phyloP scores from a whole-genome alignment of 2,888 invertebrate species.

The Sisyra terminalis region DNA sequence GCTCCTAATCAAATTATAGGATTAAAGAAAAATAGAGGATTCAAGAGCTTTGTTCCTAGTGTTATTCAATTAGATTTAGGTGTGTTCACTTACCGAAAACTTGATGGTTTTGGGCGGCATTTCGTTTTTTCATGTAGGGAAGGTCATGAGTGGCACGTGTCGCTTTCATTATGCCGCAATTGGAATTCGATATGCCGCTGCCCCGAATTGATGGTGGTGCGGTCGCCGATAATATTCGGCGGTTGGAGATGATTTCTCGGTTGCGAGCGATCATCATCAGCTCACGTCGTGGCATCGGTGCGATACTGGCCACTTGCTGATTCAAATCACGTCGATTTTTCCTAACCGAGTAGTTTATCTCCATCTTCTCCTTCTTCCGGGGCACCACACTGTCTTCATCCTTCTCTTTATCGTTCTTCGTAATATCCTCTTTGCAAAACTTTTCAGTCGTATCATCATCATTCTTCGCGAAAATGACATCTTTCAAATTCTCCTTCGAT shows the following conservation, averaged over 20 bases:
- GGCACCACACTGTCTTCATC: conserved; percentile 27
- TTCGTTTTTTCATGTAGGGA: too few species aligned
- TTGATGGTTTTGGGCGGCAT: too few species aligned
- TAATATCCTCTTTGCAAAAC: conserved; percentile 24
- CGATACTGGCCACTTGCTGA: conserved; percentile 25
- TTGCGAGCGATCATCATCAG: conserved; percentile 7
- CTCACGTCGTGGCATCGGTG: conserved; percentile 23
- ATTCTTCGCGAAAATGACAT: neutral
- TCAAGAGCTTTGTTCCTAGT: too few species aligned
- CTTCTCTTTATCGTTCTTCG: conserved; percentile 25
- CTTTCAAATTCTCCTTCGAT: conserved; percentile 19
- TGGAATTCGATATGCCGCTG: too few species aligned
- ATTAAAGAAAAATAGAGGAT: too few species aligned
- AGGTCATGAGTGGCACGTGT: too few species aligned
- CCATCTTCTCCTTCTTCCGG: conserved; percentile 36
- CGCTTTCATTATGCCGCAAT: too few species aligned
- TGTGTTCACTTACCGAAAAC: too few species aligned
- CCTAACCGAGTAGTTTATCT: conserved; percentile 20
- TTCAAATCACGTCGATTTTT: conserved; percentile 23
- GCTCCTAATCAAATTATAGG: too few species aligned
- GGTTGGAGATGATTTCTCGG: neutral
- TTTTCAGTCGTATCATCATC: conserved; percentile 18
- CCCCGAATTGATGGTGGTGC: conserved; percentile 14
- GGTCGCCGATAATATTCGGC: neutral
- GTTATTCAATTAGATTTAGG: too few species aligned